phyloP scores from a whole-genome alignment of 2,888 invertebrate species.

The Beris morrisii region DNA sequence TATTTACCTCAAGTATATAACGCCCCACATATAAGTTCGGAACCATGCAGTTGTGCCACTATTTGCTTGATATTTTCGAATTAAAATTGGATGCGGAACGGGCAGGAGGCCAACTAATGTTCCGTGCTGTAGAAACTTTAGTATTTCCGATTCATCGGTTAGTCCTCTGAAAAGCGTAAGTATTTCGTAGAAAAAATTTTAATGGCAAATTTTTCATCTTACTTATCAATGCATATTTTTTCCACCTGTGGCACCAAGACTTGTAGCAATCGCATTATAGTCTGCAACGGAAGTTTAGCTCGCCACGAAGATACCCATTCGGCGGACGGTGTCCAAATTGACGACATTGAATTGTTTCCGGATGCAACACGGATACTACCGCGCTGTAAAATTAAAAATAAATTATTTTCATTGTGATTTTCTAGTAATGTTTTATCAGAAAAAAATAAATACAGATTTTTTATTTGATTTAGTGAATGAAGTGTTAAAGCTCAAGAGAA shows the following conservation, averaged over 20 bases:
- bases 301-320: constrained; percentile 98
- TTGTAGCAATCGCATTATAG: constrained; percentile 97
- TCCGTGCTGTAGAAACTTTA: constrained; percentile 98
- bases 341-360: constrained; percentile 8
- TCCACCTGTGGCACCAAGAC: constrained; percentile 99
- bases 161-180: constrained; percentile 71
- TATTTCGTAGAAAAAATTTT: constrained; percentile 10
- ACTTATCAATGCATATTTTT: constrained; percentile 99
- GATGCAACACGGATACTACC: constrained; percentile 64
- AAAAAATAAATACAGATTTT: too few species aligned
- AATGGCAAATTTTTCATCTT: constrained; percentile 48
- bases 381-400: constrained; percentile 54
- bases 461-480: too few species aligned
- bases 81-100: constrained; percentile 98
- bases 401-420: neutral
- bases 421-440: too few species aligned
- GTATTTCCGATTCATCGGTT: constrained; percentile 98
- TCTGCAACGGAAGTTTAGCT: constrained; percentile 94
- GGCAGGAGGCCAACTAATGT: constrained; percentile 96
- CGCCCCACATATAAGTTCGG: constrained; percentile 99
- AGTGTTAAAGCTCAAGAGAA: too few species aligned
- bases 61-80: constrained; percentile 98
- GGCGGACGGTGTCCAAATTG: constrained; percentile 82
- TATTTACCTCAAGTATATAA: constrained; percentile 87
- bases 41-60: constrained; percentile 99